phyloP scores from a whole-genome alignment of 2,888 invertebrate genomes.

The Margaritifera margaritifera region DNA sequence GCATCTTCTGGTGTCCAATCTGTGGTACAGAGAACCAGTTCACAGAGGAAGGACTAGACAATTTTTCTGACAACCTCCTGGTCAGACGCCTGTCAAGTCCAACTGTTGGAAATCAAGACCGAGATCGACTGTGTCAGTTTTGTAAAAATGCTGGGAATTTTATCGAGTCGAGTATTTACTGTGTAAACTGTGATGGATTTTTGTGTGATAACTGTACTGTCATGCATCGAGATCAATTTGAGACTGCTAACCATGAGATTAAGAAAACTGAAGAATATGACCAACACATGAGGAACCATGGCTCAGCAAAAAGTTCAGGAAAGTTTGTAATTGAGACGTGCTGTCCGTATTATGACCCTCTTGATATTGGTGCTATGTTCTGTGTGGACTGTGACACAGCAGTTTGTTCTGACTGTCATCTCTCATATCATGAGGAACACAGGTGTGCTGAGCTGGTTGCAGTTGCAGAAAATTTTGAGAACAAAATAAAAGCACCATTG shows the following conservation, averaged over 20 bases:
- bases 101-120: slow-evolving; percentile 24
- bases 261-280: slow-evolving; percentile 46
- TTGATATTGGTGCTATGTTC: slow-evolving; percentile 59
- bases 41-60: slow-evolving; percentile 23
- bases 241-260: slow-evolving; percentile 52
- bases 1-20: slow-evolving; percentile 52
- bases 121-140: slow-evolving; percentile 41
- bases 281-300: slow-evolving; percentile 29
- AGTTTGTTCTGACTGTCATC: slow-evolving; percentile 58
- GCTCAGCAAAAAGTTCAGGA: slow-evolving; percentile 25
- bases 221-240: slow-evolving; percentile 47
- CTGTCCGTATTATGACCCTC: slow-evolving; percentile 56
- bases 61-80: slow-evolving; percentile 54
- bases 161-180: slow-evolving; percentile 46
- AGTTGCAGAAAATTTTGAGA: slow-evolving; percentile 61
- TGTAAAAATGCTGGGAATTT: slow-evolving; percentile 54
- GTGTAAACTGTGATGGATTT: slow-evolving; percentile 59
- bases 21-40: slow-evolving; percentile 47
- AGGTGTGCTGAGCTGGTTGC: slow-evolving; percentile 60
- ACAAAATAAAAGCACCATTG: slow-evolving; percentile 54
- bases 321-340: slow-evolving; percentile 44
- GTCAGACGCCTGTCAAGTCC: slow-evolving; percentile 51
- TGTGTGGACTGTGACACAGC: slow-evolving; percentile 63
- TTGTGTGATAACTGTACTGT: slow-evolving; percentile 52
- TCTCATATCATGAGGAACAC: slow-evolving; percentile 48